Conservation (phyloP, 2,888 invertebrate species). For the Drosophila kanekoi region DNA sequence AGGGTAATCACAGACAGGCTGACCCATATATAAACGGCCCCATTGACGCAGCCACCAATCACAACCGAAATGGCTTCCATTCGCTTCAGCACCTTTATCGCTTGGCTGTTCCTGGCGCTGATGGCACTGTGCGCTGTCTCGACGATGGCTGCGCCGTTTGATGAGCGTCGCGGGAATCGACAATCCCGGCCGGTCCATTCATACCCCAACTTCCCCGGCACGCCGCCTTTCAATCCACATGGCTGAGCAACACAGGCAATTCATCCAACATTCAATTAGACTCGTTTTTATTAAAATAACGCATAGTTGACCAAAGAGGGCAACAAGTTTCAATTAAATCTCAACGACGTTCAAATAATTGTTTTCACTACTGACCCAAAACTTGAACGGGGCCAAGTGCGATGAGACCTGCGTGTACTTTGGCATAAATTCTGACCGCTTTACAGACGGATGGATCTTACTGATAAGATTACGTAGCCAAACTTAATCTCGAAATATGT, state of each 20-base stretch:
- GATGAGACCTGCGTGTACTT: not conserved
- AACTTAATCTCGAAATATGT: not conserved
- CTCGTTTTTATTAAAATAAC: slow-evolving; percentile 12
- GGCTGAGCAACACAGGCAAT: slow-evolving; percentile 27
- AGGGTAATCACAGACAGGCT: slow-evolving; percentile 33
- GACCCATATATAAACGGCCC: slow-evolving; percentile 33
- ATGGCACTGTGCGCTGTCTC: slow-evolving; percentile 24
- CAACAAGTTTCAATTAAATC: slow-evolving; percentile 61
- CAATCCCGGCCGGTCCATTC: slow-evolving; percentile 17
- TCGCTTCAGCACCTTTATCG: slow-evolving; percentile 28
- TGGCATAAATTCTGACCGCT: not conserved
- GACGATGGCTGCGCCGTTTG: slow-evolving; percentile 49
- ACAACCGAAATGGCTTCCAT: slow-evolving; percentile 41
- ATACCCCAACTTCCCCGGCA: slow-evolving; percentile 37
- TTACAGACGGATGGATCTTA: slow-evolving; percentile 7
- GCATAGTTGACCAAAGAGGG: slow-evolving; percentile 14
- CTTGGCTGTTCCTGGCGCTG: slow-evolving; percentile 43
- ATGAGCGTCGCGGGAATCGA: slow-evolving; percentile 32
- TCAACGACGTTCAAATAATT: slow-evolving; percentile 46
- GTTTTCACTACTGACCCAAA: slow-evolving; percentile 29
- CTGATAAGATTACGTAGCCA: not conserved
- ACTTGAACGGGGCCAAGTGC: slow-evolving; percentile 43
- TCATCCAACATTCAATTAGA: slow-evolving; percentile 12
- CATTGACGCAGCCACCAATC: slow-evolving; percentile 2
- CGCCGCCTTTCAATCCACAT: slow-evolving; percentile 69